Evolutionary conservation across 2,888 invertebrate genomes (phyloP).

Genomic region (Lacanobia wlatinum): DNA sequence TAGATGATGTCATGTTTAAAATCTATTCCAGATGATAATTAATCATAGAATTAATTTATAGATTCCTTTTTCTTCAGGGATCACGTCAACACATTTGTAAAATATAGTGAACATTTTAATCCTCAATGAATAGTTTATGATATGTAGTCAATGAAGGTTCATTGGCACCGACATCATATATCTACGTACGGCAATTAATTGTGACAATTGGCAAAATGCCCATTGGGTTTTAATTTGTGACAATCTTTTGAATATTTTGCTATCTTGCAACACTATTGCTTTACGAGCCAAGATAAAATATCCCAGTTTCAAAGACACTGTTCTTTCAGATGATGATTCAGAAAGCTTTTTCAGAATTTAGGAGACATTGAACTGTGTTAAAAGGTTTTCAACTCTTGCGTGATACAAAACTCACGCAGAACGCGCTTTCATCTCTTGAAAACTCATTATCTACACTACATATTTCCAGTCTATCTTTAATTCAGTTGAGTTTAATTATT

Average conservation of each 20-base stretch:
- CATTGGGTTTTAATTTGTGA: slow-evolving; percentile 75
- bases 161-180: slow-evolving; percentile 70
- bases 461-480: slow-evolving; percentile 5
- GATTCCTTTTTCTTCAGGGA: not conserved
- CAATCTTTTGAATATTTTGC: slow-evolving; percentile 63
- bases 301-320: slow-evolving; percentile 31
- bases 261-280: slow-evolving; percentile 58
- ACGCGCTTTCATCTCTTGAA: slow-evolving; percentile 15
- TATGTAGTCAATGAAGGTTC: slow-evolving; percentile 70
- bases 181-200: slow-evolving; percentile 74
- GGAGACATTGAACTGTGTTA: slow-evolving; percentile 44
- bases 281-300: slow-evolving; percentile 49
- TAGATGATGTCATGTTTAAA: not conserved
- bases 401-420: slow-evolving; percentile 33
- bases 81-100: not conserved
- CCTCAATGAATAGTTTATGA: slow-evolving; percentile 36
- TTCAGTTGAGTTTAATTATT: not conserved
- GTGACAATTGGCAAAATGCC: slow-evolving; percentile 78
- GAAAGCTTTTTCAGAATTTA: slow-evolving; percentile 31
- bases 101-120: not conserved
- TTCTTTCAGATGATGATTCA: slow-evolving; percentile 41
- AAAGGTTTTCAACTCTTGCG: slow-evolving; percentile 34
- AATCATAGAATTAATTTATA: not conserved
- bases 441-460: not conserved
- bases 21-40: not conserved